These are phyloP conservation scores for Pseudopodoces humilis DNA, from an alignment of 2,113 vertebrate species.

Conservation along the genomic window DNA sequence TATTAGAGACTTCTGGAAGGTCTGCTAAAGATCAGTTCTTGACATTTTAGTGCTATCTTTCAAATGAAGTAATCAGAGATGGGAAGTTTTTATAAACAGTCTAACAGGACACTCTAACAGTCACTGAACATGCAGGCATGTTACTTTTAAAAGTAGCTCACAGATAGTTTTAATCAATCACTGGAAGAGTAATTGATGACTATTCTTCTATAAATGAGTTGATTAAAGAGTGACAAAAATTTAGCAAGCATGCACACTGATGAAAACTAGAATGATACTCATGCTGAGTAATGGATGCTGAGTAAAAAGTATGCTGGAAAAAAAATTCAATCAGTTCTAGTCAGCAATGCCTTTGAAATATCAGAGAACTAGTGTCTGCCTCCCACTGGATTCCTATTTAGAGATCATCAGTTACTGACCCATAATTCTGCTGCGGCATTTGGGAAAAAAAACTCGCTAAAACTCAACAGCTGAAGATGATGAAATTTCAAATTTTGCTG, in stretches of 20 bases:
- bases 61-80: not conserved
- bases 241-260: not conserved
- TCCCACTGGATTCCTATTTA: not conserved
- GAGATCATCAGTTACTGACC: not conserved
- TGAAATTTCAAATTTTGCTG: constrained; percentile 11
- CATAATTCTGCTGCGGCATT: not conserved
- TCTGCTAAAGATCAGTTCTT: not conserved
- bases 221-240: not conserved
- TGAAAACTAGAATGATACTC: not conserved
- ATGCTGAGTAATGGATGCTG: not conserved
- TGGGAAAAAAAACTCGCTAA: not conserved
- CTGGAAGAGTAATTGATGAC: not conserved
- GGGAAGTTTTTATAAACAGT: not conserved
- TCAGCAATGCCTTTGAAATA: not conserved
- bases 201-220: not conserved
- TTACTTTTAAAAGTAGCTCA: not conserved
- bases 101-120: not conserved
- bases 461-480: not conserved
- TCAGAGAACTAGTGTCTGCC: not conserved
- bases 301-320: not conserved
- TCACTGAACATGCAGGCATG: not conserved
- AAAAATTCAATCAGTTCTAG: not conserved
- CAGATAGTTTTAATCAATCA: not conserved
- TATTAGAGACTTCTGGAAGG: not conserved
- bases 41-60: not conserved